Evolutionary conservation across 37 sponge, comb jelly and placozoan species (phyloP), one percentile per base, ranked within the genome.

Genomic region (Oopsacas minuta): DNA sequence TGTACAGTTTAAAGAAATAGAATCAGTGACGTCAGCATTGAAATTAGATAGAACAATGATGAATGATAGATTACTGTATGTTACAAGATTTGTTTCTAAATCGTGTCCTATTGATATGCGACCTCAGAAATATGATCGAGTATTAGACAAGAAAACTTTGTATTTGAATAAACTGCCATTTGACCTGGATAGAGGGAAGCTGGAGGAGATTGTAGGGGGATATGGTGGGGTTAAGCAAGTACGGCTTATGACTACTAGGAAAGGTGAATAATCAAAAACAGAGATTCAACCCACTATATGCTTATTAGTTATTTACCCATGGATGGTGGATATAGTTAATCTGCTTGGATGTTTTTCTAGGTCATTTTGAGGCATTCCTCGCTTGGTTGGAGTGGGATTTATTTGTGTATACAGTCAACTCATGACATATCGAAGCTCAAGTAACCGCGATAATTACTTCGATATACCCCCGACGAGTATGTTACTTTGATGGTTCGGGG

Each of bases 61-160:
- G 7, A 3, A 12, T 61, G 75, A 61, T 5, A 10, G 75, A n/a
- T 3, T 61, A 3, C 28, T 61, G 30, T 61, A 25, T n/a, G 75
- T 61, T 34, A 25, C 75, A 3, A 3, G 75, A 12, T 61, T 25
- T 34, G 75, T 61, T n/a, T 12, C 7, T 3, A 61, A 61, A 61
- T 61, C 75, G 5, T 61, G 75, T 12, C 75, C 75, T 5, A 12
- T 61, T 32, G 75, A 61, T 3, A 61, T 61, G 75, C 75, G 75
- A 3, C 75, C 75, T 10, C 75, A 61, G 75, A 61, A 61, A 12
- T n/a, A 61, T n/a, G 75, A 61, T 25, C 75, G 75, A 5, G 30
- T 61, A 32, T 61, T 61, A 34, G 75, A 61, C 22, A 61, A 61
- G 75, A 61, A 61, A 61, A 61, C 75, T 61, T n/a, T 61, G 75